A percentile compares a stretch with the other conserved stretches of the same genome.
Evolutionary conservation across 2,113 vertebrate genomes (phyloP).

Genomic region (Ctenomys sociabilis): DNA sequence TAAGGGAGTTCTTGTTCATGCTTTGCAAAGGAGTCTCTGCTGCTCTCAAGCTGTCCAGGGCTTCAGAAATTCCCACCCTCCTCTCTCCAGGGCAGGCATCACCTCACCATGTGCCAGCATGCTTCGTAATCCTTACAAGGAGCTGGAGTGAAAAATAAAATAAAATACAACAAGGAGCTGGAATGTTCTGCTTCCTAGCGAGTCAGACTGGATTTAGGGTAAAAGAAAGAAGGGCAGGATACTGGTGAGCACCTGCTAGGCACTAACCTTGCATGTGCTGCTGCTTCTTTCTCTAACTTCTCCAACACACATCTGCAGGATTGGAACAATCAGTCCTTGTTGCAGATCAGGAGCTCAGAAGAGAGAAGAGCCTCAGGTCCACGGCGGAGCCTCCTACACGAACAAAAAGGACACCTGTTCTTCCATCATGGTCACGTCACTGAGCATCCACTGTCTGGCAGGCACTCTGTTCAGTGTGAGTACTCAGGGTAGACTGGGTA

Average conservation of each 20-base stretch:
- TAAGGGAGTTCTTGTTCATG: not conserved
- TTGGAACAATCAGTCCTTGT: not conserved
- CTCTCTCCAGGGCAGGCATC: not conserved
- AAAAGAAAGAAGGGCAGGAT: not conserved
- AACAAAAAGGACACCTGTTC: not conserved
- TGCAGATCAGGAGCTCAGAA: not conserved
- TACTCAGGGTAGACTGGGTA: not conserved
- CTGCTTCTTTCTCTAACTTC: not conserved
- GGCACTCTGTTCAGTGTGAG: not conserved
- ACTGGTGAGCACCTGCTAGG: not conserved
- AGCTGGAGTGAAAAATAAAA: no score
- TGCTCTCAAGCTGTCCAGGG: not conserved
- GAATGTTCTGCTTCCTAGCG: not conserved
- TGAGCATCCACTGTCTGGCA: rapidly evolving
- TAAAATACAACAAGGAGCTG: no score
- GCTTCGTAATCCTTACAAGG: not conserved
- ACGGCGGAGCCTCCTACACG: not conserved
- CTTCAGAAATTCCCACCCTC: not conserved
- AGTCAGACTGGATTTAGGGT: not conserved
- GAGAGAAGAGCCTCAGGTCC: not conserved
- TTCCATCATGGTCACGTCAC: rapidly evolving
- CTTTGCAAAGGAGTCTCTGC: not conserved
- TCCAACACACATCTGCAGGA: not conserved
- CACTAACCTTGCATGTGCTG: no score
- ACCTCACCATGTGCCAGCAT: not conserved